Evolutionary conservation across 2,888 invertebrate genomes (phyloP), one percentile per base, ranked within the genome.

Genomic region (Ichneumoninae sp.): DNA sequence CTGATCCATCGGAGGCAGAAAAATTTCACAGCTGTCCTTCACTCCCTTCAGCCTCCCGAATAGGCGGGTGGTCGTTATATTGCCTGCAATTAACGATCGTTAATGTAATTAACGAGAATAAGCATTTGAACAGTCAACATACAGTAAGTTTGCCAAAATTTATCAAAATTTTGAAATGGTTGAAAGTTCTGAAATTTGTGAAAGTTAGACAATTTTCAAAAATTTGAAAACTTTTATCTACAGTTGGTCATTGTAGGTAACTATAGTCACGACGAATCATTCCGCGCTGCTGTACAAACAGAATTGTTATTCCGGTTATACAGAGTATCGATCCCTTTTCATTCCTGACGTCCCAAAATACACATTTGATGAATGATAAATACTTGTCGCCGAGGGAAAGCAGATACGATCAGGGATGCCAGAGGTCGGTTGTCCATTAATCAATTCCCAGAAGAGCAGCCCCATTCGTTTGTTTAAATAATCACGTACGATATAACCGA

Each of bases 221-320:
- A 5, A 16, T 44, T 47, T 47, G 44, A 47, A 16, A 16, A 47
- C 0, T 47, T 10, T 30, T 30, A 54, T 50, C 52, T 30, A 26
- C 33, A 10, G 5, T 13, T 16, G 44, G 44, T 16, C 3, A 47
- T 47, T 47, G 4, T 4, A 3, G 4, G 44, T 16, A 47, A 3
- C 63, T 33, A 63, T 16, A 63, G 63, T 16, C 16, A 63, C 16
- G 10, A 16, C n/a, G 40, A 22, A 19, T 47, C 26, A 69, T 74
- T 63, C 68, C 69, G 30, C 77, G 52, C 68, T 74, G 68, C 54
- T 77, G 81, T 73, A 81, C 80, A 70, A 77, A 85, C 77, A 76
- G 50, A 83, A 81, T 83, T 77, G 80, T 81, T 76, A 70, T 77
- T 69, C 66, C 16, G 40, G 63, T 36, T 50, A 44, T 19, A 79